phyloP scores from a whole-genome alignment of 92 coral and sea anemone species.

The Zoanthus sansibaricus region DNA sequence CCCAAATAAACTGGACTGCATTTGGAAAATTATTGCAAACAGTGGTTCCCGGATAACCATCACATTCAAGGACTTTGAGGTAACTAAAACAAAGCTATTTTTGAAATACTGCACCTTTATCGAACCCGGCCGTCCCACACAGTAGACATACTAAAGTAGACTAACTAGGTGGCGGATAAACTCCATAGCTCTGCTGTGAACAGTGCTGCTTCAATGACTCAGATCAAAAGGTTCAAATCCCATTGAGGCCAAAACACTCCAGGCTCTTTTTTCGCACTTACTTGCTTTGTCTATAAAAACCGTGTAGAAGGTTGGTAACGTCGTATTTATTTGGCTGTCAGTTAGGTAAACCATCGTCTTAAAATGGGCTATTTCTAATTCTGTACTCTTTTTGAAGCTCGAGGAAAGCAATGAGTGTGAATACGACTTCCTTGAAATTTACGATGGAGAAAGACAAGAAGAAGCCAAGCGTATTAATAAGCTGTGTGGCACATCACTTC shows the following conservation, averaged over 20 bases:
- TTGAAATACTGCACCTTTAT: too few species aligned
- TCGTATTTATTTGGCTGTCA: too few species aligned
- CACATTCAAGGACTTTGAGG: constrained; percentile 80
- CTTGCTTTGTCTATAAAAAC: too few species aligned
- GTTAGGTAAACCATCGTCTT: background rate
- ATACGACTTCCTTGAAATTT: constrained; percentile 85
- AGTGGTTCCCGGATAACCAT: constrained; percentile 82
- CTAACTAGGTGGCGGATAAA: too few species aligned
- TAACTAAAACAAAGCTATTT: constrained; percentile 22
- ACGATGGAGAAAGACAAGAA: constrained; percentile 71
- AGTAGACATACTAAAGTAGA: too few species aligned
- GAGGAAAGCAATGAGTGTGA: constrained; percentile 83
- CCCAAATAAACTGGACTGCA: constrained; percentile 75
- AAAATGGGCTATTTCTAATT: background rate
- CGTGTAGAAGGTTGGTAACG: too few species aligned
- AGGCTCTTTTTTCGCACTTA: too few species aligned
- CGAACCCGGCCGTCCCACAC: too few species aligned
- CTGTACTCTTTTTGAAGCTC: constrained; percentile 47
- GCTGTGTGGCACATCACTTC: constrained; percentile 71
- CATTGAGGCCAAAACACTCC: too few species aligned
- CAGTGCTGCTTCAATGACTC: too few species aligned
- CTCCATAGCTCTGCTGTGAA: too few species aligned
- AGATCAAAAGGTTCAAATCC: too few species aligned
- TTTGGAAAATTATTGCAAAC: constrained; percentile 78
- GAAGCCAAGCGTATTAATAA: constrained; percentile 68